A percentile compares a stretch with the other conserved stretches of the same genome.
Conservation (phyloP, 2,113 vertebrate species). For the Planiliza haematocheilus region DNA sequence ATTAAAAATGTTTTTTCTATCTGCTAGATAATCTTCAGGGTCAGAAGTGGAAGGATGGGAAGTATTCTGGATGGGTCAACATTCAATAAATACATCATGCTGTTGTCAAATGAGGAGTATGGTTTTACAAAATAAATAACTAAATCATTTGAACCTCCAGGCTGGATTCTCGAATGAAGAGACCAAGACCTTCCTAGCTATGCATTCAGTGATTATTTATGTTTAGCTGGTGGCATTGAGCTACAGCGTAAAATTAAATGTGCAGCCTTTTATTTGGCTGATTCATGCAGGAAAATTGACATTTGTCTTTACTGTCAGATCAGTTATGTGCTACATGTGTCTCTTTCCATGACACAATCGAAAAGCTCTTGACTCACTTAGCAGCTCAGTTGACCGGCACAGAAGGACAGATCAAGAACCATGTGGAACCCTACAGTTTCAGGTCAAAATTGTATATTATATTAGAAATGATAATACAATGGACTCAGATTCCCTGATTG, state of each 20-base stretch:
- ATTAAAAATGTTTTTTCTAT: slow-evolving; percentile 2
- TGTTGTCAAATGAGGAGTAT: slow-evolving; percentile 64
- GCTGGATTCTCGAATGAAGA: slow-evolving; percentile 52
- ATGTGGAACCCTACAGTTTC: no score
- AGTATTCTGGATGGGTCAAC: slow-evolving; percentile 16
- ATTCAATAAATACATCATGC: slow-evolving; percentile 41
- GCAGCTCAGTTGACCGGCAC: no score
- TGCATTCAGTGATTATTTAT: slow-evolving; percentile 27
- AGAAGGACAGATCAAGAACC: no score
- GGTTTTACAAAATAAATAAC: slow-evolving; percentile 45
- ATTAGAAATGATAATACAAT: no score
- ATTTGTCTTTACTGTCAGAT: slow-evolving; percentile 5
- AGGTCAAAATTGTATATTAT: no score
- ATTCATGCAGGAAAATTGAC: background rate
- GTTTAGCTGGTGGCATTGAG: background rate
- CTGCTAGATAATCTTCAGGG: slow-evolving; percentile 14
- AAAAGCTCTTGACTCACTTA: no score
- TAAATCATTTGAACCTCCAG: slow-evolving; percentile 27
- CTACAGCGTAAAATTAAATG: slow-evolving; percentile 16
- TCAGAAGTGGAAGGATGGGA: background rate
- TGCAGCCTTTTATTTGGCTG: background rate
- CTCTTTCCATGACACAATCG: no score
- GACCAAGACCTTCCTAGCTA: slow-evolving; percentile 31
- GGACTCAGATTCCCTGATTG: no score
- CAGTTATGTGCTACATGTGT: background rate